Evolutionary conservation across 2,888 invertebrate genomes (phyloP).

Genomic region (Apoda limacodes): DNA sequence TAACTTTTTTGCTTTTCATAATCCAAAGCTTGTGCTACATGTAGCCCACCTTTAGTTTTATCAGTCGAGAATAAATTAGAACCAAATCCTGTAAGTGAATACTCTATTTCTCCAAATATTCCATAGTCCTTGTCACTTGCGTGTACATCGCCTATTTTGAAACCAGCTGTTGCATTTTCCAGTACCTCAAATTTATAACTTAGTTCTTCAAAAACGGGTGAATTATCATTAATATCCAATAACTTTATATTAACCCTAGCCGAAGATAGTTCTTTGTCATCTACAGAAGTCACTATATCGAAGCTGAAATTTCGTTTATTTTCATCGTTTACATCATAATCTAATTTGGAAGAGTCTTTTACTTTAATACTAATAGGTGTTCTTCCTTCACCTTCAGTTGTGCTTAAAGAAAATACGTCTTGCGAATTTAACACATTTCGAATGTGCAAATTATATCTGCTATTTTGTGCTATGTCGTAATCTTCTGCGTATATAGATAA

Average conservation of each 20-base stretch:
- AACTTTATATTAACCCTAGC: conserved; percentile 74
- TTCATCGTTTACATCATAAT: conserved; percentile 76
- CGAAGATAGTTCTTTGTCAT: conserved; percentile 66
- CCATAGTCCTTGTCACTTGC: conserved; percentile 82
- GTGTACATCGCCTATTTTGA: conserved; percentile 72
- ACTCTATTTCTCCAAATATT: conserved; percentile 77
- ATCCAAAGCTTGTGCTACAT: conserved; percentile 74
- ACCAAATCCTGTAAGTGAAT: conserved; percentile 82
- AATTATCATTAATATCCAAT: conserved; percentile 84
- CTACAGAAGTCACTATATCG: conserved; percentile 73
- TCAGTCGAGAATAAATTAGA: conserved; percentile 82
- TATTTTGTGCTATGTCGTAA: conserved; percentile 79
- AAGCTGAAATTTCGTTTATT: conserved; percentile 73
- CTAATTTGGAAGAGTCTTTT: conserved; percentile 72
- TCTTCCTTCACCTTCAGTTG: conserved; percentile 75
- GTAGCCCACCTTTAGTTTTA: conserved; percentile 74
- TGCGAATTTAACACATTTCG: conserved; percentile 70
- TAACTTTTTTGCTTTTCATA: conserved; percentile 85
- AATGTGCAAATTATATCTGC: conserved; percentile 74
- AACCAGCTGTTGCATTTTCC: conserved; percentile 74
- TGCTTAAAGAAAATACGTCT: conserved; percentile 73
- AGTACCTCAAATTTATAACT: conserved; percentile 75
- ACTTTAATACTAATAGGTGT: conserved; percentile 81
- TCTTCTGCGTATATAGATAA: conserved; percentile 81
- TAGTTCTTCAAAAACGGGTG: conserved; percentile 74